phyloP scores from a whole-genome alignment of 1,140 invertebrate genomes.

The Drosophila leontia region DNA sequence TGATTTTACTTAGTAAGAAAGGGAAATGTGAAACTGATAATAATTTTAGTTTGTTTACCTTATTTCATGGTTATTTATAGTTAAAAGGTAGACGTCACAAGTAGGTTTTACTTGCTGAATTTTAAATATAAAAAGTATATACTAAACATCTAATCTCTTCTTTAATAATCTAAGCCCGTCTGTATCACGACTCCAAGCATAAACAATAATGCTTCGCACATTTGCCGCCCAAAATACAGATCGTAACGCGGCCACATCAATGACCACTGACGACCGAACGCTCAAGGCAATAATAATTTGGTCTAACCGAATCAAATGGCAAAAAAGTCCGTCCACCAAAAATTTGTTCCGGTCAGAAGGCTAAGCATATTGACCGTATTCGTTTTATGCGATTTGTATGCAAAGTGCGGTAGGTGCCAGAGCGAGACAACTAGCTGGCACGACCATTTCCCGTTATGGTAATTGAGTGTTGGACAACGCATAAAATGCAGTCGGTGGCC shows the following conservation, averaged over 20 bases:
- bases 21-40: slow-evolving; percentile 2
- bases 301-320: slow-evolving; percentile 70
- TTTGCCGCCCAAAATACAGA: slow-evolving; percentile 44
- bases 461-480: slow-evolving; percentile 83
- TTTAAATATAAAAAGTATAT: neutral
- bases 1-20: slow-evolving; percentile 1
- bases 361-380: slow-evolving; percentile 51
- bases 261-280: slow-evolving; percentile 44
- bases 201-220: slow-evolving; percentile 64
- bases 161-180: neutral
- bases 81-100: neutral
- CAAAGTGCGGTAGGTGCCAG: slow-evolving; percentile 62
- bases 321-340: slow-evolving; percentile 38
- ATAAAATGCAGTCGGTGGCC: slow-evolving; percentile 72
- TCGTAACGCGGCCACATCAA: slow-evolving; percentile 39
- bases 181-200: slow-evolving; percentile 8
- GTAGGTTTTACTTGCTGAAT: slow-evolving; percentile 1
- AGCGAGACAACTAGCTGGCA: slow-evolving; percentile 54
- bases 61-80: neutral
- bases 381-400: slow-evolving; percentile 82
- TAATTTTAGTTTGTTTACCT: slow-evolving; percentile 9
- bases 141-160: neutral
- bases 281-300: slow-evolving; percentile 54
- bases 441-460: slow-evolving; percentile 65
- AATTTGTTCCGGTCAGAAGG: slow-evolving; percentile 70